A percentile compares a stretch with the other conserved stretches of the same genome.
Conservation (phyloP, 2,797 vertebrate genomes). For the Gallinago solitaria region DNA sequence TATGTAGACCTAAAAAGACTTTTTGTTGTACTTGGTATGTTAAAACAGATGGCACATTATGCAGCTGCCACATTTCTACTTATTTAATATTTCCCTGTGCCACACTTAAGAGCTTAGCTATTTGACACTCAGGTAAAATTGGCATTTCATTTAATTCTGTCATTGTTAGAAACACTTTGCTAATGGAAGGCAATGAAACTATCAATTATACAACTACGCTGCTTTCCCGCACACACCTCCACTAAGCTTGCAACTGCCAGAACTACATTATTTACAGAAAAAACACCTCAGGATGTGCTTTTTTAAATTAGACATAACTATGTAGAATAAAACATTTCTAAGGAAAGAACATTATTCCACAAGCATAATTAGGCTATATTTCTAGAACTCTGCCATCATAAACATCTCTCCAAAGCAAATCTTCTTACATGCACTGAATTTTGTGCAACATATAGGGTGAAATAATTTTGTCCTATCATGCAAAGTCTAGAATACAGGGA, state of each 20-base stretch:
- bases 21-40: neutral
- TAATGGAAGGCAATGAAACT: neutral
- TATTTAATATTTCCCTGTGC: neutral
- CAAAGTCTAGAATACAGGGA: neutral
- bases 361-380: neutral
- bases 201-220: neutral
- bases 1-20: neutral
- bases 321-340: neutral
- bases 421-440: neutral
- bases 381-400: neutral
- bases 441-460: neutral
- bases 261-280: neutral
- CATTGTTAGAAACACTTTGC: neutral
- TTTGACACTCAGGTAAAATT: slow-evolving; percentile 9
- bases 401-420: neutral
- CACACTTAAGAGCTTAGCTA: neutral
- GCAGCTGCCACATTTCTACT: neutral
- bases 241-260: neutral
- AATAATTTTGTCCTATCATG: neutral
- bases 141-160: neutral
- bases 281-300: neutral
- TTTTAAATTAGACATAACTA: neutral
- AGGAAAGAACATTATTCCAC: neutral
- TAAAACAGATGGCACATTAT: neutral
- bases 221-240: neutral